These are phyloP conservation scores for Caenorhabditis sulstoni DNA, from an alignment of 2,888 invertebrate species.

Conservation along the genomic window DNA sequence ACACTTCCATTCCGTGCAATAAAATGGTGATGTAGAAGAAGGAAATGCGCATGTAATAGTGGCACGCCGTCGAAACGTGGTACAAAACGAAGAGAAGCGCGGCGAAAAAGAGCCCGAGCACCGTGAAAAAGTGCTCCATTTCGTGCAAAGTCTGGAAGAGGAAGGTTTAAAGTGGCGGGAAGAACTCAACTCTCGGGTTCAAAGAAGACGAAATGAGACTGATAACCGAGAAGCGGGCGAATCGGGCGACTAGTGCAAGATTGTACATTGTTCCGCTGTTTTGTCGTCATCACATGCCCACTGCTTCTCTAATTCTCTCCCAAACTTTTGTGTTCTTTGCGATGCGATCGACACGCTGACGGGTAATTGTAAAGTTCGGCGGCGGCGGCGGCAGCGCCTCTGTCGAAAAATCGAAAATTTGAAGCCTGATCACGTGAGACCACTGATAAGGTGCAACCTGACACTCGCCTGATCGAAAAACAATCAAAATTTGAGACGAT, in stretches of 20 bases:
- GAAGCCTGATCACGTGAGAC: constrained; percentile 16
- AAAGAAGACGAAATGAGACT: constrained; percentile 4
- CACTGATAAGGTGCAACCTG: constrained; percentile 1
- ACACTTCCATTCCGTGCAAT: constrained; percentile 64
- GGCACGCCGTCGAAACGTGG: constrained; percentile 54
- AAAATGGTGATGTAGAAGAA: constrained; percentile 68
- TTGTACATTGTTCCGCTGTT: constrained; percentile 38
- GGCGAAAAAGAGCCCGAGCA: constrained; percentile 34
- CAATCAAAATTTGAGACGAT: background rate
- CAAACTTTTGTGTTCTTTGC: constrained; percentile 1
- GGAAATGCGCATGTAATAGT: constrained; percentile 62
- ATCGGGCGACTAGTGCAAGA: constrained; percentile 7
- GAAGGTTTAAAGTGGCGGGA: background rate
- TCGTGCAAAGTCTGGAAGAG: constrained; percentile 15
- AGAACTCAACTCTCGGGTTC: background rate
- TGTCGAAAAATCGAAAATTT: background rate
- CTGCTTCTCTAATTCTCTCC: constrained; percentile 33
- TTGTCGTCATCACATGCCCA: constrained; percentile 19
- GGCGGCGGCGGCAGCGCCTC: background rate
- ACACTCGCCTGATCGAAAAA: background rate
- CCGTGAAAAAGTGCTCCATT: constrained; percentile 38
- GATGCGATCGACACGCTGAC: background rate
- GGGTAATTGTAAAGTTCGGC: constrained; percentile 20
- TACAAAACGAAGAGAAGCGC: constrained; percentile 45
- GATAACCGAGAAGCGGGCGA: background rate